Conservation (phyloP, 2,888 invertebrate species). For the Calliopum simillimum region DNA sequence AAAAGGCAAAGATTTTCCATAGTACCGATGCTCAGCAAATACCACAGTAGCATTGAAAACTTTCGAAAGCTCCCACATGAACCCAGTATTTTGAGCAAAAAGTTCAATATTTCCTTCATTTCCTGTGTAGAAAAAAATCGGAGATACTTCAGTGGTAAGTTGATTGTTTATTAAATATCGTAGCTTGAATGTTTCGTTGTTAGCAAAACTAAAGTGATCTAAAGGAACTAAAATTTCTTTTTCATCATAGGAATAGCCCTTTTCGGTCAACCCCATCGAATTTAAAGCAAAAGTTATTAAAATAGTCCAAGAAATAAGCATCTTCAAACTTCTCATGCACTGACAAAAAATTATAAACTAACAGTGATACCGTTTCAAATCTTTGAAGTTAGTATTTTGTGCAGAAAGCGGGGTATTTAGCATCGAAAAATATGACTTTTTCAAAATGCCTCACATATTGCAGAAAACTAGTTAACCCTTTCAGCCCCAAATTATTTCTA, state of each 20-base stretch:
- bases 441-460: too few relatives aligned
- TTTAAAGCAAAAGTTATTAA: too few relatives aligned
- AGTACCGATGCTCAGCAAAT: conserved; percentile 97
- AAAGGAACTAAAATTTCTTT: conserved; percentile 71
- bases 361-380: too few relatives aligned
- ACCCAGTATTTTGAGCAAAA: conserved; percentile 93
- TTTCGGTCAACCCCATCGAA: too few relatives aligned
- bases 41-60: conserved; percentile 83
- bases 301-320: neutral
- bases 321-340: too few relatives aligned
- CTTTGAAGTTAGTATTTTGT: too few relatives aligned
- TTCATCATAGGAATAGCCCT: conserved; percentile 45
- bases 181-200: conserved; percentile 75
- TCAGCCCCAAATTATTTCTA: too few relatives aligned
- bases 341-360: too few relatives aligned
- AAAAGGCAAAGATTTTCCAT: conserved; percentile 90
- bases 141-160: conserved; percentile 71
- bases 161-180: conserved; percentile 84
- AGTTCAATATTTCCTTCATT: conserved; percentile 94
- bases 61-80: conserved; percentile 92
- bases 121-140: conserved; percentile 89
- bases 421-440: too few relatives aligned
- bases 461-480: too few relatives aligned
- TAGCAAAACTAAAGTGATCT: conserved; percentile 88
- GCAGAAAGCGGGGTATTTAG: too few relatives aligned